Base-by-base conservation (phyloP, 2,797 vertebrate genomes). In the Capromys pilorides region DNA sequence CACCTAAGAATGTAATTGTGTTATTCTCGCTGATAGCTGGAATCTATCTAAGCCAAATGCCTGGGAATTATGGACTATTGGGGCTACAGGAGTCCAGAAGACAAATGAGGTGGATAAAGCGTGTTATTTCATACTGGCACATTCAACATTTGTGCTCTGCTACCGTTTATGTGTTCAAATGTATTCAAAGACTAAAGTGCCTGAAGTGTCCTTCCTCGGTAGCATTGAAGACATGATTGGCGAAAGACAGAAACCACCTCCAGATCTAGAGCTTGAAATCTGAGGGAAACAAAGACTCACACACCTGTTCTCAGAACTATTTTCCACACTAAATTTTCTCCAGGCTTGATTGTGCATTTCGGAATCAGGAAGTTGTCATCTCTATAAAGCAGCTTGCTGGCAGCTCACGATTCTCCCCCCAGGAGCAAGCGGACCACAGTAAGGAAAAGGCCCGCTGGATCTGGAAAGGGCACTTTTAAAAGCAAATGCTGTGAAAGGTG, bases 1-100 rank as follows among this genome's bases (percentile, higher is more conserved):
- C 73, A 95, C 88, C 21, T 77, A 97, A 97, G 96, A 97, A 86
- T 64, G 89, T 96, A 96, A 97, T 93, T 97, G 96, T 93, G 97
- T 96, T 97, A 95, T 96, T 98, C 96, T 97, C 81, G 69, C 89
- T 96, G 94, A 97, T 95, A 93, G 86, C 97, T 90, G 93, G 94
- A 85, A 96, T 94, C 95, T 94, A 71, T 88, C 95, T 90, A 90
- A 97, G 96, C 93, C 77, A 96, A 98, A 97, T 95, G 88, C 81
- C 90, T 0, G 0, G 95, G 94, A 92, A 97, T 92, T 93, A 86
- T 93, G 95, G 89, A 89, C 91, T 95, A 85, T 31, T 81, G 96
- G 86, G 95, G 89, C 81, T 39, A 4, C 1, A 61, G 69, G 86
- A 97, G 92, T 92, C 91, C 92, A 69, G 67, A 93, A 98, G 96